phyloP scores from a whole-genome alignment of 2,888 invertebrate species.

The Agrochola litura region DNA sequence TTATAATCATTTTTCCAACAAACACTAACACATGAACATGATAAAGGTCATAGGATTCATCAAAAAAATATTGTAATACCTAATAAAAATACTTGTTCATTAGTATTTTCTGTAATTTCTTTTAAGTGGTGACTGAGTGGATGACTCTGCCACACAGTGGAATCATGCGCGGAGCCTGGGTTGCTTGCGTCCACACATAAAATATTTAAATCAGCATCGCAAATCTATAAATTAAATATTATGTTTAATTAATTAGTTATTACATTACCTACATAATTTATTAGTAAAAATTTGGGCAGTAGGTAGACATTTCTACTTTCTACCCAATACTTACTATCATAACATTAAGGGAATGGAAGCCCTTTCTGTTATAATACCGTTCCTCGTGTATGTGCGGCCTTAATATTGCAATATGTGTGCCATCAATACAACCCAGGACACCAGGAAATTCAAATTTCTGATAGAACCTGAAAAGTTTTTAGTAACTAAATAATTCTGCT shows the following conservation, averaged over 20 bases:
- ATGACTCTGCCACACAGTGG: slow-evolving; percentile 2
- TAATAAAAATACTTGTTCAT: slow-evolving; percentile 3
- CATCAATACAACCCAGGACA: too few species aligned
- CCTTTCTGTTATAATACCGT: neutral
- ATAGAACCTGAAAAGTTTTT: too few species aligned
- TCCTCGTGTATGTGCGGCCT: too few species aligned
- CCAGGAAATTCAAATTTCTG: too few species aligned
- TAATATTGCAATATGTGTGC: too few species aligned
- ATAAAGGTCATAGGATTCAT: neutral
- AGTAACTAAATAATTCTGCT: neutral
- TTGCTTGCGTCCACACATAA: too few species aligned
- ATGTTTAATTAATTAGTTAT: too few species aligned
- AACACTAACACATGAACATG: neutral
- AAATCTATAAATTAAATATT: too few species aligned
- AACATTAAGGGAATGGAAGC: neutral
- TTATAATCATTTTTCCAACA: too few species aligned
- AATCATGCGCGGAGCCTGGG: slow-evolving; percentile 3
- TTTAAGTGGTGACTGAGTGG: neutral
- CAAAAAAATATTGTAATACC: neutral
- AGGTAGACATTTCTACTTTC: slow-evolving; percentile 1
- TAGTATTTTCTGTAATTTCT: neutral
- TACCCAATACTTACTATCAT: slow-evolving; percentile 5
- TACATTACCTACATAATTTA: too few species aligned
- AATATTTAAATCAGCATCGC: too few species aligned
- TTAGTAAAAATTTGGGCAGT: neutral